Base-by-base conservation (phyloP, 2,888 invertebrate species). In the Erebia epiphron region DNA sequence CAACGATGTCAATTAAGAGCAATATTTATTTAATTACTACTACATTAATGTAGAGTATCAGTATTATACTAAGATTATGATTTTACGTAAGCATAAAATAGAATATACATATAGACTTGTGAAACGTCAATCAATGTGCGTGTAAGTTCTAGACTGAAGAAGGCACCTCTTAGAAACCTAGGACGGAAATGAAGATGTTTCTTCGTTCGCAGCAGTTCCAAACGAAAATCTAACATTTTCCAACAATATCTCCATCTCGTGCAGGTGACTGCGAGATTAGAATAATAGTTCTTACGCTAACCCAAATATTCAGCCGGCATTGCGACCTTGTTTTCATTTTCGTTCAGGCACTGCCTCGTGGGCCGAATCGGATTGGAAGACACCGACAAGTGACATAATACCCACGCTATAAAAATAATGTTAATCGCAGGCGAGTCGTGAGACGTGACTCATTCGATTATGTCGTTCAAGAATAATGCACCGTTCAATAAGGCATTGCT, bases 241-340 rank as follows among this genome's bases (percentile, higher is more conserved):
- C 5, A 73, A 57, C 58, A 70, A 76, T 77, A 50, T 52, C 52
- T 52, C 10, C 16, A 52, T 52, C 52, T 52, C n/a, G 52, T 16
- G 16, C 52, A 18, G 16, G 16, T 52, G 16, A 74, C 75, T 73
- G 69, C 75, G 78, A 71, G 71, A 73, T 80, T 78, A 80, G 75
- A 80, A 80, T 80, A 82, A 83, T 80, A 71, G 81, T 77, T 80
- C 76, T 72, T 78, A 73, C 74, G 78, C 82, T 83, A 88, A 81
- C 83, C 89, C 82, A 87, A 90, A 92, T 91, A 87, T 82, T 80
- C 86, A 88, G 76, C 74, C 80, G 81, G 86, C 89, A 89, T 90
- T 85, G 79, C 90, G 91, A 86, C 92, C 91, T 92, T 91, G 91
- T 86, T 90, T 91, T 91, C 90, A 79, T 84, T 92, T 92, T 92